phyloP scores from a whole-genome alignment of 2,888 invertebrate genomes.

The Lepidocyrtoides sp. region DNA sequence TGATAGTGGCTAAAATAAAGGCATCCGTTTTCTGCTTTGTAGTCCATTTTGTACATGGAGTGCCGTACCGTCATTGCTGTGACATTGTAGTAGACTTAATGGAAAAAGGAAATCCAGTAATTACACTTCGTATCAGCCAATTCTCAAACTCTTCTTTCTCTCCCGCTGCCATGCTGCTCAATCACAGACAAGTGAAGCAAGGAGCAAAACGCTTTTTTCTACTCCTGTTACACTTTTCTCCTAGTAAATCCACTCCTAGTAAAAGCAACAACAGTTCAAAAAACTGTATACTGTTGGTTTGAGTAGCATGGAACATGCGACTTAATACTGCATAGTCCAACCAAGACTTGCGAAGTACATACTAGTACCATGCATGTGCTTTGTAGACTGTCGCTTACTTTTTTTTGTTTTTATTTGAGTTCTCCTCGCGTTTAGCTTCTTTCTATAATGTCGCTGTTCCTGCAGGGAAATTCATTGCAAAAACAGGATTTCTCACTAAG shows the following conservation, averaged over 20 bases:
- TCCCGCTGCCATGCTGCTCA: slow-evolving; percentile 22
- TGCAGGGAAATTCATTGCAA: background rate
- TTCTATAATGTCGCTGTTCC: background rate
- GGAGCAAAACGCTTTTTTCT: slow-evolving; percentile 18
- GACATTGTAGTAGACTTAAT: slow-evolving; percentile 59
- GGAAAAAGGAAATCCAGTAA: slow-evolving; percentile 77
- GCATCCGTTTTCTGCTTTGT: background rate
- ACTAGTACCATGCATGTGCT: background rate
- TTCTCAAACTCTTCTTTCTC: slow-evolving; percentile 46
- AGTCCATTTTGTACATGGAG: background rate
- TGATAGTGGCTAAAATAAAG: background rate
- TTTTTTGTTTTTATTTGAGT: background rate
- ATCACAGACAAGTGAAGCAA: slow-evolving; percentile 41
- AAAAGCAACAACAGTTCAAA: too few relatives aligned
- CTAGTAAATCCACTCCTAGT: background rate
- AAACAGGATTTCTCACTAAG: background rate
- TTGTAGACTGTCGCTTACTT: background rate
- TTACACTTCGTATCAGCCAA: slow-evolving; percentile 73
- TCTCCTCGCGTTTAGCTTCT: background rate
- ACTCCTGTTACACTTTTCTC: slow-evolving; percentile 2
- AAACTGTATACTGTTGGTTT: too few relatives aligned
- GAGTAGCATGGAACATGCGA: too few relatives aligned
- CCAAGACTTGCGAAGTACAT: background rate
- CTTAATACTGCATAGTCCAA: too few relatives aligned
- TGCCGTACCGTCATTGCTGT: background rate